These are phyloP conservation scores for Plagodis dolabraria DNA, from an alignment of 2,888 invertebrate species.

Conservation along the genomic window DNA sequence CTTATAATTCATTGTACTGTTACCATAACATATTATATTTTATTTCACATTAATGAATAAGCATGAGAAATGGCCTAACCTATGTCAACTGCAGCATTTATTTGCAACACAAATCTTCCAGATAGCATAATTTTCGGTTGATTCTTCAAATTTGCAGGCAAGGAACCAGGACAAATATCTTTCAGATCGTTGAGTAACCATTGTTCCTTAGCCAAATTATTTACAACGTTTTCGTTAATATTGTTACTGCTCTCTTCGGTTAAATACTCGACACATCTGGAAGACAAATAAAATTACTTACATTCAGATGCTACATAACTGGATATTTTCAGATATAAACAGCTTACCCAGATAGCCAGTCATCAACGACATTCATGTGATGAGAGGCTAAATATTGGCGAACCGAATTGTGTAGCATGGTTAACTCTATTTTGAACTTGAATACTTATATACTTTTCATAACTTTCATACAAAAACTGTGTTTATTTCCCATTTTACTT, in stretches of 20 bases:
- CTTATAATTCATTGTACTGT: too few relatives aligned
- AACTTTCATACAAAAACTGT: too few relatives aligned
- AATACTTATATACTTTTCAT: too few relatives aligned
- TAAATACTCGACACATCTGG: constrained; percentile 83
- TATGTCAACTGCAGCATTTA: constrained; percentile 86
- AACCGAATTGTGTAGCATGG: constrained; percentile 48
- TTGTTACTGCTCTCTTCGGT: constrained; percentile 67
- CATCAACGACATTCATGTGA: constrained; percentile 67
- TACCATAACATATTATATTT: neutral
- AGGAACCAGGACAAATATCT: constrained; percentile 85
- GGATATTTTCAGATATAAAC: neutral
- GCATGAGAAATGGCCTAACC: constrained; percentile 57
- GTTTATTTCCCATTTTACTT: too few relatives aligned
- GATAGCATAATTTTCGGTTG: constrained; percentile 74
- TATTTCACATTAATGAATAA: neutral
- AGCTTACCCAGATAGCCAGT: constrained; percentile 72
- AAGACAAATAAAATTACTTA: constrained; percentile 26
- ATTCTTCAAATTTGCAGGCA: constrained; percentile 83
- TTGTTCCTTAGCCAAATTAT: constrained; percentile 86
- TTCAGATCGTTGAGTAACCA: constrained; percentile 88
- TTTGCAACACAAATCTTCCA: constrained; percentile 86
- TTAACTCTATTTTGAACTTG: constrained; percentile 20
- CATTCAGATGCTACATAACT: neutral
- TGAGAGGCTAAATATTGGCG: constrained; percentile 61
- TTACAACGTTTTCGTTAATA: constrained; percentile 75